Evolutionary conservation across 2,113 vertebrate species (phyloP), one percentile per base, ranked within the genome.

Genomic region (Thalassoma bifasciatum): DNA sequence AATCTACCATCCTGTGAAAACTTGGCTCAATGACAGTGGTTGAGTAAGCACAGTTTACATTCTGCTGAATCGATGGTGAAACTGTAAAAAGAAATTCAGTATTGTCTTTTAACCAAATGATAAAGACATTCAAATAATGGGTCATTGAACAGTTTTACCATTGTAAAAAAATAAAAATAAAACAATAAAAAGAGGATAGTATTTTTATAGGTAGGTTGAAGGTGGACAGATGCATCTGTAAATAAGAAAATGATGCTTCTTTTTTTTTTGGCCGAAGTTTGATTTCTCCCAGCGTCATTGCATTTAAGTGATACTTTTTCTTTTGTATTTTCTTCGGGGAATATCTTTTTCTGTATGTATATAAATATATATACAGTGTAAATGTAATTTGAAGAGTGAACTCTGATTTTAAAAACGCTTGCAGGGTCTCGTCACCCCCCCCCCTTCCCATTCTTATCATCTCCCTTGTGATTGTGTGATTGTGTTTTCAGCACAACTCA

Each of bases 191-290:
- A 96, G 93, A 94, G 94, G 95, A 98, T 96, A 96, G 94, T 99
- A 99, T 98, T 99, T 99, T 98, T 98, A 96, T 99, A 99, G 95
- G 94, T 94, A 93, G 94, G 92, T 92, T 93, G 94, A 92, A 94
- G 93, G 94, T 89, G 96, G 96, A 92, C 93, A 94, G 94, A 93
- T 94, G 93, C 91, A 93, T 96, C 95, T 99, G 96, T 99, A 98
- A 95, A 99, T 98, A 96, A 82, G 90, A 91, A 90, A 90, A 74
- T 59, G 72, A 84, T 91, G 79, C 63, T 86, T 75, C 78, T 85
- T 90, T 89, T 61, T 90, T 89, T 61, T 79, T 75, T 61, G 76
- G 65, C 53, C 64, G 23, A 69, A 34, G 36, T 62, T 59, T 36
- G 53, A 49, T 72, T 87, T 84, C 51, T 73, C 84, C 69, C 85